These are phyloP conservation scores for Bellardia bayeri DNA, from an alignment of 2,888 invertebrate species.

Conservation along the genomic window DNA sequence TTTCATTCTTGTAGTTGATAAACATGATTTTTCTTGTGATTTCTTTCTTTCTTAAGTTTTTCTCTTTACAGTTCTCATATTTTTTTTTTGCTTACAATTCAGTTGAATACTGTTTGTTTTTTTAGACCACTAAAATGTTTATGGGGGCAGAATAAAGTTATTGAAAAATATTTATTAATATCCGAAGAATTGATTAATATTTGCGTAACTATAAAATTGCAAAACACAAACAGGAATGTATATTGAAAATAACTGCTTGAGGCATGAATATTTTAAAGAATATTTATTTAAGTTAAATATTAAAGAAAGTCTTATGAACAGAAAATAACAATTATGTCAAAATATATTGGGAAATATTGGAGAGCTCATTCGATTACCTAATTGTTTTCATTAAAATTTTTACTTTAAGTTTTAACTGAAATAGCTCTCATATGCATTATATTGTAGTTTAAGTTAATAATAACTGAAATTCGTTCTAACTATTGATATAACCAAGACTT, in stretches of 20 bases:
- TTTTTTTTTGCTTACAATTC: not conserved
- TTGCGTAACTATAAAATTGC: conserved; percentile 15
- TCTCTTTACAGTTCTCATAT: conserved; percentile 17
- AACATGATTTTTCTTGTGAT: conserved; percentile 40
- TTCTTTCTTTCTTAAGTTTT: conserved; percentile 29
- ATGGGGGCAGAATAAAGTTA: conserved; percentile 54
- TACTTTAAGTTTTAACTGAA: too few species aligned
- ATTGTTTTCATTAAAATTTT: too few species aligned
- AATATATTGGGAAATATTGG: too few species aligned
- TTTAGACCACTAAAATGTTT: conserved; percentile 58
- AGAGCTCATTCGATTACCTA: too few species aligned
- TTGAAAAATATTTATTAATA: conserved; percentile 61
- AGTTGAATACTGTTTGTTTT: not conserved
- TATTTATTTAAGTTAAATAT: not conserved
- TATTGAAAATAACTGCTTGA: not conserved
- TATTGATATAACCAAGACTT: too few species aligned
- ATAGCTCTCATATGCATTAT: too few species aligned
- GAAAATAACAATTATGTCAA: too few species aligned
- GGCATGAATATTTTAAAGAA: conserved; percentile 30
- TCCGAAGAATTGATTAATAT: conserved; percentile 49
- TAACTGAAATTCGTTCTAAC: too few species aligned
- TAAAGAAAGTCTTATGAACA: not conserved
- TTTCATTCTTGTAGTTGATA: conserved; percentile 56
- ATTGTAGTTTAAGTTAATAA: too few species aligned
- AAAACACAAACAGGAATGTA: not conserved